Conservation (phyloP, 2,113 vertebrate genomes). For the Chlamydotis undulata region DNA sequence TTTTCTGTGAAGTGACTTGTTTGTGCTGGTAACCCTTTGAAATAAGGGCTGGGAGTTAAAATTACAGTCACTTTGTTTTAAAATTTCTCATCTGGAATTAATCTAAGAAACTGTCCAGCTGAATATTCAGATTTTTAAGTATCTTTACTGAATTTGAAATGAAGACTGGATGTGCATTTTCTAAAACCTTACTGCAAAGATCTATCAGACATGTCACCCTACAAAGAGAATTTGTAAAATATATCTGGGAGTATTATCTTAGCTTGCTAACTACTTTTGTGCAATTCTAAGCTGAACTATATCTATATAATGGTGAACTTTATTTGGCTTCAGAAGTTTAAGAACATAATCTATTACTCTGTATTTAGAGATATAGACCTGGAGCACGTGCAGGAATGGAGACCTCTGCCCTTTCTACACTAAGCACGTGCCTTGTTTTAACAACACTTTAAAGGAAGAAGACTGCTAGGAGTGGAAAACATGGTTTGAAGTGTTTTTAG, state of each 20-base stretch:
- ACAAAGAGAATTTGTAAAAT: background rate
- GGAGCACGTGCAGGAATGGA: background rate
- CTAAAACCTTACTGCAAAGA: background rate
- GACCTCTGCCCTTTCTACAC: background rate
- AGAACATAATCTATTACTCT: background rate
- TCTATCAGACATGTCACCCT: background rate
- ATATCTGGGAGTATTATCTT: background rate
- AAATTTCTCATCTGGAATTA: background rate
- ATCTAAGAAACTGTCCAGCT: background rate
- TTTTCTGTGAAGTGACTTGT: background rate
- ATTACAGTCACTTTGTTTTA: background rate
- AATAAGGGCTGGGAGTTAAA: background rate
- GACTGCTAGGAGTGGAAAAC: background rate
- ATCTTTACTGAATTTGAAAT: background rate
- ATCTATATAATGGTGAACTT: background rate
- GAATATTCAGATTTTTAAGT: background rate
- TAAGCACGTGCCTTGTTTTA: background rate
- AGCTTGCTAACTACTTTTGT: background rate
- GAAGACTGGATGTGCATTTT: background rate
- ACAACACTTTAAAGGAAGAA: background rate
- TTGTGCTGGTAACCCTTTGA: background rate
- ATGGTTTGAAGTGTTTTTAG: background rate
- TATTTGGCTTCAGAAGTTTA: background rate
- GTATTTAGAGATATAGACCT: background rate
- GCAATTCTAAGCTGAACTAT: background rate